These are phyloP conservation scores for Choristoneura fumiferana DNA, from an alignment of 1,140 invertebrate species.

Conservation along the genomic window DNA sequence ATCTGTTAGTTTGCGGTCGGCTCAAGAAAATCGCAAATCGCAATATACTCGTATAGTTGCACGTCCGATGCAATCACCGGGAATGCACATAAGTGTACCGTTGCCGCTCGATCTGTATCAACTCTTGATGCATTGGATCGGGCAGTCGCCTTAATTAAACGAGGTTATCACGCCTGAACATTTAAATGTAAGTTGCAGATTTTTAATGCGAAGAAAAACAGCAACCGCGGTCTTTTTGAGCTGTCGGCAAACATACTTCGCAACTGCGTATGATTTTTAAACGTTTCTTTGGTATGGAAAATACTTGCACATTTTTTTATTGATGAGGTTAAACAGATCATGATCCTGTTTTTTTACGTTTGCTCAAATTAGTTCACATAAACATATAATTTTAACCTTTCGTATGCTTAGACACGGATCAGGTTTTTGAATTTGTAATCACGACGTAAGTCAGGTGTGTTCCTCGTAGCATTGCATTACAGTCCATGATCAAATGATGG, in stretches of 20 bases:
- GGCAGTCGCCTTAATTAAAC: conserved; percentile 15
- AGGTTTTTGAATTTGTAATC: no score
- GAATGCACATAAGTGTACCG: conserved; percentile 50
- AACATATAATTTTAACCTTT: no score
- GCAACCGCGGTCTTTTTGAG: neutral
- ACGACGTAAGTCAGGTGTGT: no score
- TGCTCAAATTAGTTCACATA: no score
- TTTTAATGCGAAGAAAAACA: neutral
- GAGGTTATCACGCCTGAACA: conserved; percentile 9
- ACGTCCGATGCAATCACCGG: conserved; percentile 51
- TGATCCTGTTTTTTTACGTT: no score
- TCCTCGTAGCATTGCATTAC: no score
- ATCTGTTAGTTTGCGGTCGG: neutral
- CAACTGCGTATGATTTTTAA: no score
- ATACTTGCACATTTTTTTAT: no score
- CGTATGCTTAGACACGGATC: no score
- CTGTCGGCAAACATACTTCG: neutral
- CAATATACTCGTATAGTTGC: conserved; percentile 29
- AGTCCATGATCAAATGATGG: no score
- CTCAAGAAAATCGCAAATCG: conserved; percentile 37
- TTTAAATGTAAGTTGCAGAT: neutral
- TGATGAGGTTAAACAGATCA: no score
- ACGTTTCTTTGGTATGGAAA: no score
- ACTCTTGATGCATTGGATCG: conserved; percentile 32
- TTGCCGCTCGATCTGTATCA: conserved; percentile 45